Percentiles rank a stretch among this genome's conserved stretches.
These are phyloP conservation scores for Cebidichthys violaceus DNA, from an alignment of 2,113 vertebrate species.

Conservation along the genomic window DNA sequence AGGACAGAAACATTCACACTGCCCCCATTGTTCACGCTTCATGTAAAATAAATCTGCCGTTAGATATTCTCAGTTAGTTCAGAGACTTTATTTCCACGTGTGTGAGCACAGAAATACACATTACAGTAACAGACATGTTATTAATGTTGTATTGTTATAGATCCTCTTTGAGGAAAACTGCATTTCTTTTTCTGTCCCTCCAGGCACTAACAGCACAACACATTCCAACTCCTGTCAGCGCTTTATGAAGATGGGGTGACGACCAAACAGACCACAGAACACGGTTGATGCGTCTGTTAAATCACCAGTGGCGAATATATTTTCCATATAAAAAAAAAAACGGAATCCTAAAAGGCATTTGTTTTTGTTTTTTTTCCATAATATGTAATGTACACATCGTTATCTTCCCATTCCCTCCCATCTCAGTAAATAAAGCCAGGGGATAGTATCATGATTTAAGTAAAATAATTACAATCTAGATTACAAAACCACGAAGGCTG, in stretches of 20 bases:
- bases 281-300: constrained; percentile 39
- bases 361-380: constrained; percentile 26
- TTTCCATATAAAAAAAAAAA: constrained; percentile 73
- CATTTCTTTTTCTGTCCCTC: constrained; percentile 54
- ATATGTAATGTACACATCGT: constrained; percentile 78
- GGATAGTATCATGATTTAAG: constrained; percentile 59
- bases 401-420: constrained; percentile 44
- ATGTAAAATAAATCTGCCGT: background rate
- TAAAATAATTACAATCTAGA: constrained; percentile 81
- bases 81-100: constrained; percentile 75
- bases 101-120: constrained; percentile 69
- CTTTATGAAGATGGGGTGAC: constrained; percentile 17
- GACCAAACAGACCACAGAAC: constrained; percentile 48
- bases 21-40: background rate
- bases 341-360: constrained; percentile 50
- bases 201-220: constrained; percentile 40
- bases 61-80: constrained; percentile 38
- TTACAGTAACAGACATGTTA: constrained; percentile 50
- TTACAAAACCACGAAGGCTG: constrained; percentile 73
- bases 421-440: constrained; percentile 68
- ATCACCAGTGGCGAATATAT: constrained; percentile 64
- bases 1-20: too few species aligned
- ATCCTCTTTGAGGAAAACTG: constrained; percentile 79
- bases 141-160: constrained; percentile 25
- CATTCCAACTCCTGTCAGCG: constrained; percentile 1